Evolutionary conservation across 2,113 vertebrate species (phyloP).

Genomic region (Malaclemys terrapin): DNA sequence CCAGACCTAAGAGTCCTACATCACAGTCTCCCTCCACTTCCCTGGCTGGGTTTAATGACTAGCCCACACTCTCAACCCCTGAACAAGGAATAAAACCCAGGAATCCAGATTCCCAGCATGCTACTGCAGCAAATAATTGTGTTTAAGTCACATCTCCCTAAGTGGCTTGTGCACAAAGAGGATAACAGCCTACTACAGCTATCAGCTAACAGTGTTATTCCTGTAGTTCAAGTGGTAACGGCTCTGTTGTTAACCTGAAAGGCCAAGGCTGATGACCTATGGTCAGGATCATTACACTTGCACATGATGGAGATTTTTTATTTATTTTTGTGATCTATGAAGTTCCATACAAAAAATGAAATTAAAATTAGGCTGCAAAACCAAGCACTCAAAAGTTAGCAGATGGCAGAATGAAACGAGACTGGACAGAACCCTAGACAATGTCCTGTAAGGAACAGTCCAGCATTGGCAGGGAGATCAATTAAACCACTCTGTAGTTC

Average conservation of each 20-base stretch:
- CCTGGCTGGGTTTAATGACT: no score
- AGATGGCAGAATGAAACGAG: not conserved
- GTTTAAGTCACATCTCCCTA: not conserved
- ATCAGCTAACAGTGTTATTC: not conserved
- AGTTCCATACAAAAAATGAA: not conserved
- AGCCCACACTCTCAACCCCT: not conserved
- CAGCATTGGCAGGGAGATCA: not conserved
- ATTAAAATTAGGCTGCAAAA: not conserved
- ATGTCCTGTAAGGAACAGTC: not conserved
- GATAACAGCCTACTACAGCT: not conserved
- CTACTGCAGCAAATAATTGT: not conserved
- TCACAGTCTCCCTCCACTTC: no score
- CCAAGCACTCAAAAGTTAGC: not conserved
- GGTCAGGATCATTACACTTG: not conserved
- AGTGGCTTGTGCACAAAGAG: conserved; percentile 27
- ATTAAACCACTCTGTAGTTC: not conserved
- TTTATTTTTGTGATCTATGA: not conserved
- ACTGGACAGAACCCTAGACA: not conserved
- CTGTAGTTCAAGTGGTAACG: not conserved
- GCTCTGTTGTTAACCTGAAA: not conserved
- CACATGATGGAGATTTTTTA: not conserved
- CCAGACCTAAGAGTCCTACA: no score
- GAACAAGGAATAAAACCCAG: conserved; percentile 24
- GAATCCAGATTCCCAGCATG: not conserved
- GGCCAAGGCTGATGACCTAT: not conserved